Evolutionary conservation across 2,797 vertebrate species (phyloP).

Genomic region (Lagocephalus sceleratus): DNA sequence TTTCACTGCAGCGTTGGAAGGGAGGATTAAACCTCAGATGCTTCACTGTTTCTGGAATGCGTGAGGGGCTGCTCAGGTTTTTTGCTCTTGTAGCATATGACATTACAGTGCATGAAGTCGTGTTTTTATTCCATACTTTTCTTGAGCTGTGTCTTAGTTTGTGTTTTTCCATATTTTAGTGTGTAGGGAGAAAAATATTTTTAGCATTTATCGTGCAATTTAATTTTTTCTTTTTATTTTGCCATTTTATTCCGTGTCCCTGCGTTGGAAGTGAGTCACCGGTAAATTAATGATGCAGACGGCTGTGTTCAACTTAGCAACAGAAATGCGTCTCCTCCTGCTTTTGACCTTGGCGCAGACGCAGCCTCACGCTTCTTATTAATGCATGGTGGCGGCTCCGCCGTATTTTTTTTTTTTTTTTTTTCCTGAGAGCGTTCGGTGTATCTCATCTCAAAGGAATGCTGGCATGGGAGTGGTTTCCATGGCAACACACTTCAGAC

Average conservation of each 20-base stretch:
- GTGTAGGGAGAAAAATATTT: neutral
- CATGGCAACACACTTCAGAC: constrained; percentile 67
- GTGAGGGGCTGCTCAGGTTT: constrained; percentile 24
- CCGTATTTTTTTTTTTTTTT: constrained; percentile 11
- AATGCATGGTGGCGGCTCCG: constrained; percentile 10
- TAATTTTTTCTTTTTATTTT: neutral
- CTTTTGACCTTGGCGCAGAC: constrained; percentile 41
- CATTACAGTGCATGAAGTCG: neutral
- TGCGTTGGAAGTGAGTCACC: neutral
- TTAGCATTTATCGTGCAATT: neutral
- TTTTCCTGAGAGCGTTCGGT: constrained; percentile 13
- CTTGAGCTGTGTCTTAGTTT: too few relatives aligned
- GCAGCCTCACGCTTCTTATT: constrained; percentile 12
- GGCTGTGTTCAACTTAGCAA: neutral
- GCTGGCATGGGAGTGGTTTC: constrained; percentile 56
- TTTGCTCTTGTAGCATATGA: constrained; percentile 12
- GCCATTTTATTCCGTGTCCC: neutral
- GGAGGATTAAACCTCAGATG: constrained; percentile 25
- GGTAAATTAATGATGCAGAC: neutral
- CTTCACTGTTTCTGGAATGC: constrained; percentile 31
- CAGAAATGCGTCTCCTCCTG: neutral
- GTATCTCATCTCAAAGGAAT: constrained; percentile 49
- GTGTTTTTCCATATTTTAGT: too few relatives aligned
- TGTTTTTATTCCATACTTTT: too few relatives aligned
- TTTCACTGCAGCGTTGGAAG: constrained; percentile 19